Conservation (phyloP, 1,140 invertebrate genomes). For the Procambarus virginalis region DNA sequence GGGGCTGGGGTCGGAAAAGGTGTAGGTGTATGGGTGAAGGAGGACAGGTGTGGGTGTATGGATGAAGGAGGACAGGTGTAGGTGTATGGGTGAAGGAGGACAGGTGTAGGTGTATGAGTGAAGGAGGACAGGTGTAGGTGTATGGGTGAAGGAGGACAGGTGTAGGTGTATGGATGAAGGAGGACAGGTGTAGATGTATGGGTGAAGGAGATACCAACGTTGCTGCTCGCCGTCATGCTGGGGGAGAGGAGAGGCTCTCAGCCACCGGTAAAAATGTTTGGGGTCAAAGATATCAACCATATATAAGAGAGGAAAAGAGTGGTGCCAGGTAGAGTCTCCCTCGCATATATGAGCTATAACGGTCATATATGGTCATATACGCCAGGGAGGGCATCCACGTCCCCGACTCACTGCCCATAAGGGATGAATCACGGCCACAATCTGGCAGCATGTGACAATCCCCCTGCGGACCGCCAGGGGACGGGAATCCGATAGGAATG, state of each 20-base stretch:
- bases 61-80: neutral
- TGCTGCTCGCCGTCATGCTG: too few relatives aligned
- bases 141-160: neutral
- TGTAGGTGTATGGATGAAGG: neutral
- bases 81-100: neutral
- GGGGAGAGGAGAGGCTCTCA: too few relatives aligned
- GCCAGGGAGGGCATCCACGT: neutral
- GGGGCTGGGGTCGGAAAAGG: neutral
- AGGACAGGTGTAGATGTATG: neutral
- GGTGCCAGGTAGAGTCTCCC: too few relatives aligned
- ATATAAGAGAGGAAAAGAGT: too few relatives aligned
- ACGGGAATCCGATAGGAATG: conserved; percentile 7
- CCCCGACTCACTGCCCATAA: neutral
- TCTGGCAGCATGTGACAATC: neutral
- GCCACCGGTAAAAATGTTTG: too few relatives aligned
- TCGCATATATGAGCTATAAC: too few relatives aligned
- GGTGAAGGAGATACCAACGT: too few relatives aligned
- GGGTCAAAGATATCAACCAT: too few relatives aligned
- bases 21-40: neutral
- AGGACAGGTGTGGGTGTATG: neutral
- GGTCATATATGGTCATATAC: too few relatives aligned
- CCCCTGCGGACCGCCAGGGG: neutral
- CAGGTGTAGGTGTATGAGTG: neutral
- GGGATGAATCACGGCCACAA: neutral
- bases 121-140: neutral